These are phyloP conservation scores for Adineta ricciae DNA, from an alignment of 2,888 invertebrate species.

Conservation along the genomic window DNA sequence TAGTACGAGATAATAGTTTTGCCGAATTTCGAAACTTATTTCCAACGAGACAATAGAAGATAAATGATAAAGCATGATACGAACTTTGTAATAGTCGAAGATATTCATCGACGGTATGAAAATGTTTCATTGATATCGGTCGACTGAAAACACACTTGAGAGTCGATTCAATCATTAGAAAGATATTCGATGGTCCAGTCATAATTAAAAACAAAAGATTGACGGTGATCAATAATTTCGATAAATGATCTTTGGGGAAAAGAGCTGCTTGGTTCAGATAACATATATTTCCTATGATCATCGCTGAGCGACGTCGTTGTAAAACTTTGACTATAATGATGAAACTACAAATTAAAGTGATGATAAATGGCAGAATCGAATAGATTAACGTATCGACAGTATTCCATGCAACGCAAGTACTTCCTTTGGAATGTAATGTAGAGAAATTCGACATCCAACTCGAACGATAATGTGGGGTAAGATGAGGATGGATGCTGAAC, in stretches of 20 bases:
- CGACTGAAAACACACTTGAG: not conserved
- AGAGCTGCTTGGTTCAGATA: not conserved
- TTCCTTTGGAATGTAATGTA: not conserved
- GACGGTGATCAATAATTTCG: not conserved
- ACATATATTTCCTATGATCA: not conserved
- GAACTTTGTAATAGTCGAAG: not conserved
- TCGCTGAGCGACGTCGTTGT: not conserved
- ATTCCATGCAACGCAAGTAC: not conserved
- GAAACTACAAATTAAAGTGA: not conserved
- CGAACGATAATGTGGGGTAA: not conserved
- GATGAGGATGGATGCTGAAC: too few relatives aligned
- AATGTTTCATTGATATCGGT: not conserved
- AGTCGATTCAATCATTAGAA: not conserved
- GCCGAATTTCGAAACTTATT: slow-evolving; percentile 13
- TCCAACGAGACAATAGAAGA: slow-evolving; percentile 8
- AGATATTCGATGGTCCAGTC: not conserved
- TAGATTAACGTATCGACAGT: not conserved
- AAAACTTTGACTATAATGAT: not conserved
- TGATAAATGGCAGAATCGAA: not conserved
- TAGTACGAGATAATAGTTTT: too few relatives aligned
- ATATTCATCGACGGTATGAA: not conserved
- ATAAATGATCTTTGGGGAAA: not conserved
- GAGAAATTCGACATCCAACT: not conserved
- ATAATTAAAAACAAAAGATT: not conserved
- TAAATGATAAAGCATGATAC: slow-evolving; percentile 8